Base-by-base conservation (phyloP, 2,888 invertebrate genomes). In the Melanostoma mellinum region DNA sequence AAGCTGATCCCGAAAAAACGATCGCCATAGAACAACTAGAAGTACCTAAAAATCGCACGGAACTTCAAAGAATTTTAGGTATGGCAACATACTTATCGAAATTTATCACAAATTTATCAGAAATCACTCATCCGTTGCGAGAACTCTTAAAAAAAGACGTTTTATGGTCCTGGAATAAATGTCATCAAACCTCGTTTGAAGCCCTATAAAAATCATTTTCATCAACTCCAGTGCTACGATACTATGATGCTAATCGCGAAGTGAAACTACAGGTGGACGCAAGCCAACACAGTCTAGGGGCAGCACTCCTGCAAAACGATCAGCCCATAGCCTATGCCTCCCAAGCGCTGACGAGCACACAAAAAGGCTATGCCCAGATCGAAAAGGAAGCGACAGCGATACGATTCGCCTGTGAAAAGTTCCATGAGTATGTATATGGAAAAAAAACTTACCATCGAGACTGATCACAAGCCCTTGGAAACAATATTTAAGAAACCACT, bases 321-420 rank as follows among this genome's bases (percentile, higher is more conserved):
- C 86, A 88, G 67, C 89, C 89, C 4, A 86, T 89, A n/a, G 88
- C 87, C 5, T 90, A 89, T 86, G 89, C 89, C 6, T 88, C 89
- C 42, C 87, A 86, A 81, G 76, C 88, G 0, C 67, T 89, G 20
- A 65, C 69, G 6, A 56, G 38, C 61, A 52, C 60, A 86, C 87
- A 90, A 63, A 56, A 79, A 63, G 60, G 48, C 33, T 82, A 77
- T 35, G 30, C 67, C n/a, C 76, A 85, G 46, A 79, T 80, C 8
- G 74, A 82, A 65, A 86, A 85, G 42, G 77, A 85, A 33, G 85
- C 75, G 10, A 67, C 65, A 10, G 74, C 85, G 0, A 85, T 84
- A 40, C 52, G 71, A 8, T 82, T 85, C n/a, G 76, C 71, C 6
- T 82, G 82, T 42, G 65, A 86, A 44, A 87, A 88, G 60, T 90